Conservation (phyloP, 2,888 invertebrate genomes). For the Bugulina stolonifera region DNA sequence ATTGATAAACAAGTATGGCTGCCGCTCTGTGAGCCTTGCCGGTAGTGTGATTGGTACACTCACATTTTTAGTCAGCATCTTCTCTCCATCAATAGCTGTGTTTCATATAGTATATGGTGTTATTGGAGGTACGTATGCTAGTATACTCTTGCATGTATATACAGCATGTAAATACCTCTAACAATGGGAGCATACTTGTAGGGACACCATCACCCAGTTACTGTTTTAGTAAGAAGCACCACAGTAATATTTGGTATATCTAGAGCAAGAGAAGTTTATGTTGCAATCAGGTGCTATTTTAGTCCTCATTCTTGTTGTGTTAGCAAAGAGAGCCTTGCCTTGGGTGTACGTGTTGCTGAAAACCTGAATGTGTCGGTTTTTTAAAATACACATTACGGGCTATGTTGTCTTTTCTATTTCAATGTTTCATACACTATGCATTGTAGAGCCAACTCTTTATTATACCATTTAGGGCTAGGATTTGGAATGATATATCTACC, state of each 20-base stretch:
- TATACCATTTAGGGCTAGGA: background rate
- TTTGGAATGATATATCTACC: constrained; percentile 18
- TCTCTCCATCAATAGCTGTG: constrained; percentile 72
- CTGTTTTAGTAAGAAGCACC: background rate
- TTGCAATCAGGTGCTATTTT: no score
- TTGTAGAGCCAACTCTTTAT: no score
- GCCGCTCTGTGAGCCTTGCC: constrained; percentile 76
- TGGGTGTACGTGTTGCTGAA: no score
- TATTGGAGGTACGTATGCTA: constrained; percentile 65
- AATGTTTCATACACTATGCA: no score
- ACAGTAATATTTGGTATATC: background rate
- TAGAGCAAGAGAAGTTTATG: no score
- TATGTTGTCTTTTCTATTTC: no score
- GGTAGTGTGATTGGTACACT: constrained; percentile 68
- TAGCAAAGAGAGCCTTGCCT: background rate
- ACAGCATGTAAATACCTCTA: background rate
- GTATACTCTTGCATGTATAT: background rate
- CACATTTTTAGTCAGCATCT: constrained; percentile 68
- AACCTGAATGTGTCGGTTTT: no score
- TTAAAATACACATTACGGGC: no score
- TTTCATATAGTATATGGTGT: constrained; percentile 78
- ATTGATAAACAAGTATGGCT: constrained; percentile 86
- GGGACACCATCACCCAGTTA: background rate
- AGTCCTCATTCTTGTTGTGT: no score
- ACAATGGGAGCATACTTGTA: background rate